phyloP scores from a whole-genome alignment of 2,888 invertebrate genomes.

The Mamestra brassicae region DNA sequence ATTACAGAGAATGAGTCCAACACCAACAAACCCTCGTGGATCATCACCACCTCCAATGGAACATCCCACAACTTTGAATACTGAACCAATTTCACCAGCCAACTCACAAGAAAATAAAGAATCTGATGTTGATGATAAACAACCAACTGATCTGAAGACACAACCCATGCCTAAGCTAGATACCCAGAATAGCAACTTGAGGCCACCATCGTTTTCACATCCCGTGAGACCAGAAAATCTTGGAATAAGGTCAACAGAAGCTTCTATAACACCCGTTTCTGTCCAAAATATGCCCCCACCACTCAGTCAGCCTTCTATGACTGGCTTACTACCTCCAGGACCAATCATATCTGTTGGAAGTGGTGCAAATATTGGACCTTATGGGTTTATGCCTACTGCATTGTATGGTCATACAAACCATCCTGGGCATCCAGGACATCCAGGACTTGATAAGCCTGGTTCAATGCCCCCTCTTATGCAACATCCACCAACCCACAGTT shows the following conservation, averaged over 20 bases:
- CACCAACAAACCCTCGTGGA: constrained; percentile 83
- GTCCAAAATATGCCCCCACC: constrained; percentile 86
- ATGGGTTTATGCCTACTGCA: constrained; percentile 91
- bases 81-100: constrained; percentile 87
- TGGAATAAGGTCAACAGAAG: constrained; percentile 82
- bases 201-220: constrained; percentile 82
- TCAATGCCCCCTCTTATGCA: constrained; percentile 84
- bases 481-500: constrained; percentile 82
- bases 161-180: constrained; percentile 83
- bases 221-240: constrained; percentile 85
- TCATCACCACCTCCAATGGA: constrained; percentile 87
- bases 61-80: constrained; percentile 82
- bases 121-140: constrained; percentile 85
- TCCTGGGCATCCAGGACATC: constrained; percentile 74
- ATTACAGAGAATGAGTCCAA: constrained; percentile 86
- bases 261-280: constrained; percentile 79
- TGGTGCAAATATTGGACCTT: constrained; percentile 90
- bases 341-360: constrained; percentile 92
- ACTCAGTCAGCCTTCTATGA: constrained; percentile 90
- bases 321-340: constrained; percentile 90
- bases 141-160: constrained; percentile 87
- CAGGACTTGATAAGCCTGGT: constrained; percentile 85
- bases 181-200: constrained; percentile 74
- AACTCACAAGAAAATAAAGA: constrained; percentile 87
- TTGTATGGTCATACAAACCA: constrained; percentile 81